Conservation (phyloP, 2,797 vertebrate species). For the Esox lucius region DNA sequence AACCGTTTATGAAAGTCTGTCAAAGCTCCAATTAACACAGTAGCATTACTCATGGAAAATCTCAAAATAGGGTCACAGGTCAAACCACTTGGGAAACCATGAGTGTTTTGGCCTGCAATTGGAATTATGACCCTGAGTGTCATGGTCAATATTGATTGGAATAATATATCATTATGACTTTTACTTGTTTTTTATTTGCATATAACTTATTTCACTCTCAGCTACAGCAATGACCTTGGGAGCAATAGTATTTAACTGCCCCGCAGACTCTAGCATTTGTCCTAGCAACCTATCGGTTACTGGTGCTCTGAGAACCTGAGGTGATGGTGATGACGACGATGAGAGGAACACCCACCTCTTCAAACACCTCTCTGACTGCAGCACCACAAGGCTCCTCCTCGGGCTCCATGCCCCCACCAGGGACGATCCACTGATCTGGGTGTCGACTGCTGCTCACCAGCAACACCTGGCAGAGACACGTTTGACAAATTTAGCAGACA, state of each 20-base stretch:
- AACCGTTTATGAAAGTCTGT: too few relatives aligned
- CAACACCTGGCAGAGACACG: constrained; percentile 77
- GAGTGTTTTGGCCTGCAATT: background rate
- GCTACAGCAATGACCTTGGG: too few relatives aligned
- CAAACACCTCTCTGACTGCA: constrained; percentile 93
- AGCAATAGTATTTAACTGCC: too few relatives aligned
- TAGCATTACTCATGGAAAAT: background rate
- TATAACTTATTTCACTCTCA: too few relatives aligned
- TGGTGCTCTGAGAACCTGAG: background rate
- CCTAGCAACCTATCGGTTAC: too few relatives aligned
- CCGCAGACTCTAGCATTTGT: too few relatives aligned
- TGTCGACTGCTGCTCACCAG: constrained; percentile 97
- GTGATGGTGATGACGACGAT: background rate
- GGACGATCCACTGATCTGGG: constrained; percentile 98
- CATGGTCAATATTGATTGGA: background rate
- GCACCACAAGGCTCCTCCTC: constrained; percentile 95
- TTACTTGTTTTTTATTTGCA: background rate
- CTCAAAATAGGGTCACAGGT: too few relatives aligned
- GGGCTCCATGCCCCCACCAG: constrained; percentile 97
- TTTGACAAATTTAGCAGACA: too few relatives aligned
- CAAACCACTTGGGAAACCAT: background rate
- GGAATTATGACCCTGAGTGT: background rate
- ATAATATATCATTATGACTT: background rate
- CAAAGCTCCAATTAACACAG: background rate
- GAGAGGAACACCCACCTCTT: constrained; percentile 82